Percentiles rank a stretch among this genome's conserved stretches.
Evolutionary conservation across 2,797 vertebrate species (phyloP).

Genomic region (Rhadinocentrus ornatus): DNA sequence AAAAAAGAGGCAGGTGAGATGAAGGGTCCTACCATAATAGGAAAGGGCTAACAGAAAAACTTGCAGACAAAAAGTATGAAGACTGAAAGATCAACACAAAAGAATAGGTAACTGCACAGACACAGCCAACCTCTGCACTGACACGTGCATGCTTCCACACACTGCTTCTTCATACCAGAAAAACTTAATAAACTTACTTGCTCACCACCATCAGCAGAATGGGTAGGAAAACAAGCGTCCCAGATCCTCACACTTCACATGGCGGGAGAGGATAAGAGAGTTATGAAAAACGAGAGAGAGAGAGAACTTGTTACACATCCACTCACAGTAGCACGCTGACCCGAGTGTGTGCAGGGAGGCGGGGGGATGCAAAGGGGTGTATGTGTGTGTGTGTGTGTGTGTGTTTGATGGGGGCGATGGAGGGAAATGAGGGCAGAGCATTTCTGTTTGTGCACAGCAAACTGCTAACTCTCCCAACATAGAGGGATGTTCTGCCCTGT

Average conservation of each 20-base stretch:
- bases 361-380: conserved; percentile 33
- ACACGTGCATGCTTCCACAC: conserved; percentile 8
- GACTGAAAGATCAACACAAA: conserved; percentile 36
- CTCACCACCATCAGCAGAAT: conserved; percentile 58
- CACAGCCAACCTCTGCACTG: conserved; percentile 15
- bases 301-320: conserved; percentile 70
- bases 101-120: conserved; percentile 35
- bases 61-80: conserved; percentile 16
- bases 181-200: conserved; percentile 49
- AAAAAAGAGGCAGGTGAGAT: conserved; percentile 29
- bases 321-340: conserved; percentile 63
- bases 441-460: conserved; percentile 74
- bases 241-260: conserved; percentile 53
- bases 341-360: conserved; percentile 61
- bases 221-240: conserved; percentile 15
- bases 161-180: neutral
- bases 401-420: conserved; percentile 1
- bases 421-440: conserved; percentile 40
- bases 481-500: conserved; percentile 48
- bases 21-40: conserved; percentile 27
- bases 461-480: conserved; percentile 71
- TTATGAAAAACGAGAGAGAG: conserved; percentile 42
- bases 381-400: conserved; percentile 17
- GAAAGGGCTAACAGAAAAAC: conserved; percentile 4
- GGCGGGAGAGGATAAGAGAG: conserved; percentile 30